Conservation (phyloP, 2,113 vertebrate genomes). For the Poicephalus gulielmi region DNA sequence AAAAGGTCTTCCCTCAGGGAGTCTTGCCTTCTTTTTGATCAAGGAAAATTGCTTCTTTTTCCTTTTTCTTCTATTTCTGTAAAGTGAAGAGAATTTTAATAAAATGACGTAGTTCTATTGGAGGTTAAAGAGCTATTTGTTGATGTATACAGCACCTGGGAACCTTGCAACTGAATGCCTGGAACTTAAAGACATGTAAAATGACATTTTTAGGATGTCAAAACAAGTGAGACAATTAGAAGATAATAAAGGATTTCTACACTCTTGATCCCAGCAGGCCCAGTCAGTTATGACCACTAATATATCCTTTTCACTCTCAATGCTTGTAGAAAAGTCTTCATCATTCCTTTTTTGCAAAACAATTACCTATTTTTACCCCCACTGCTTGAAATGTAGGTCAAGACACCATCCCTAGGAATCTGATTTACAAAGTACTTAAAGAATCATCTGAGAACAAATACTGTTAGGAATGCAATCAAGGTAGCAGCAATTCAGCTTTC, state of each 20-base stretch:
- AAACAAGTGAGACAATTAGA: constrained; percentile 32
- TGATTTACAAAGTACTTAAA: not conserved
- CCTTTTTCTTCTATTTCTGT: not conserved
- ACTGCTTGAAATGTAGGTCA: not conserved
- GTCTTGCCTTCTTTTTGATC: not conserved
- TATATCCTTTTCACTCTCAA: not conserved
- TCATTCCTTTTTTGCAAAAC: not conserved
- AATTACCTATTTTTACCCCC: not conserved
- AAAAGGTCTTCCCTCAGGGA: not conserved
- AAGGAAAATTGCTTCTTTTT: not conserved
- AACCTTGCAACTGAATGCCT: not conserved
- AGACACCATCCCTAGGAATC: not conserved
- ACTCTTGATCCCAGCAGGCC: not conserved
- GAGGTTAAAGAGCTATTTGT: constrained; percentile 25
- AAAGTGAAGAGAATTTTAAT: constrained; percentile 10
- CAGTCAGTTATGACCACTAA: constrained; percentile 24
- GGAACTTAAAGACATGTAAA: not conserved
- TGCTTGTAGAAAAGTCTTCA: not conserved
- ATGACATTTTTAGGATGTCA: not conserved
- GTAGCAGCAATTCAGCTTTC: not conserved
- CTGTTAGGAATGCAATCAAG: not conserved
- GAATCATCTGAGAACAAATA: not conserved
- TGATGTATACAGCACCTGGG: not conserved
- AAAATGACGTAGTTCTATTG: not conserved
- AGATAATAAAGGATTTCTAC: not conserved